phyloP scores from a whole-genome alignment of 2,113 vertebrate species.

The Rhodinocichla rosea region DNA sequence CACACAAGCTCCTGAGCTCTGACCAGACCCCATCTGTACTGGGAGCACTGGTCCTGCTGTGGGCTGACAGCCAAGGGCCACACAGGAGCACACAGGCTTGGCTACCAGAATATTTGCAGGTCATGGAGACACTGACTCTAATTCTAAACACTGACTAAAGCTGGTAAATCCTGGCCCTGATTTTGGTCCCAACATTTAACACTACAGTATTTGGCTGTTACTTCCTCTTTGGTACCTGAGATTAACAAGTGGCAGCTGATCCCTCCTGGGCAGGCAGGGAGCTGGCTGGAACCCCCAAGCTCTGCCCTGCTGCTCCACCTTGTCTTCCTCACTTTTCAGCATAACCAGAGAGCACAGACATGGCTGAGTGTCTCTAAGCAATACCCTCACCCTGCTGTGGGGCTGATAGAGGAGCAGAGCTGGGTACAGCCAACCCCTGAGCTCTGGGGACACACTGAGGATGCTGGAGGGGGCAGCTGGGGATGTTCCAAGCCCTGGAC shows the following conservation, averaged over 20 bases:
- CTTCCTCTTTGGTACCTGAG: background rate
- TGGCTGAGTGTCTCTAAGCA: background rate
- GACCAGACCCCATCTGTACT: background rate
- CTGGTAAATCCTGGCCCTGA: background rate
- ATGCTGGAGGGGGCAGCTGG: background rate
- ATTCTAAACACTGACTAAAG: background rate
- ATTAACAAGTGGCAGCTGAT: background rate
- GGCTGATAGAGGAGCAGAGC: background rate
- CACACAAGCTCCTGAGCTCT: background rate
- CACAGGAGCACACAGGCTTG: background rate
- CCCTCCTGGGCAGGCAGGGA: background rate
- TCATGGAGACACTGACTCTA: background rate
- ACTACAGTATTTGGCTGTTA: background rate
- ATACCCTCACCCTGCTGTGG: background rate
- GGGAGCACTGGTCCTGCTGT: background rate
- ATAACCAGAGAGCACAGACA: background rate
- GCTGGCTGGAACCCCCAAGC: background rate
- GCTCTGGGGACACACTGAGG: background rate
- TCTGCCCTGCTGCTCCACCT: background rate
- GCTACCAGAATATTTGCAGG: background rate
- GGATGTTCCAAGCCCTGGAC: background rate
- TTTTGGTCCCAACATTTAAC: background rate
- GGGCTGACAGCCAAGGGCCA: background rate
- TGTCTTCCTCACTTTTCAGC: constrained; percentile 28
- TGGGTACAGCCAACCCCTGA: background rate